These are phyloP conservation scores for Pseudomugil tenellus DNA, from an alignment of 2,797 vertebrate species.

Conservation along the genomic window DNA sequence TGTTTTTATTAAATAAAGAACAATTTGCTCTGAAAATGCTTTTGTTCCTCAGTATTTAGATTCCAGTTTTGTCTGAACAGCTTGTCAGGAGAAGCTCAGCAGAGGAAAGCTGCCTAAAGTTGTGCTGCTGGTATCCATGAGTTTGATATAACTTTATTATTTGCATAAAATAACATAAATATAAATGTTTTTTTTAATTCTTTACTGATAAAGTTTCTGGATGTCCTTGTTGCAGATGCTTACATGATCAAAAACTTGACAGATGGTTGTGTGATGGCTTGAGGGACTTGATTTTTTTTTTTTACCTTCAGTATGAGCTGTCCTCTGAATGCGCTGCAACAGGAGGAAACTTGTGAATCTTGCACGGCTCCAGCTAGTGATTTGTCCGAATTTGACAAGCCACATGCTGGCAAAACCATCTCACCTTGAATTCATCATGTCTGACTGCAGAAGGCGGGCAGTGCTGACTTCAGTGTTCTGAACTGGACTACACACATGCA, in stretches of 20 bases:
- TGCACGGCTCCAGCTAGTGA: constrained; percentile 2
- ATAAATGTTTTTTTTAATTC: constrained; percentile 29
- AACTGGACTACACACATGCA: constrained; percentile 4
- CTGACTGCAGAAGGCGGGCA: constrained; percentile 16
- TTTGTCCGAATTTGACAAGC: constrained; percentile 28
- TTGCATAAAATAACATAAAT: constrained; percentile 17
- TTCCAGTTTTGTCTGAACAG: constrained; percentile 20
- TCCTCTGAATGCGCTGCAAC: constrained; percentile 12
- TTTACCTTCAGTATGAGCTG: constrained; percentile 43
- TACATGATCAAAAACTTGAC: constrained; percentile 45
- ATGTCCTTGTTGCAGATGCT: constrained; percentile 20
- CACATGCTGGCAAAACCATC: constrained; percentile 6
- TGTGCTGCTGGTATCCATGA: neutral
- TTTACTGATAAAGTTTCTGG: constrained; percentile 25
- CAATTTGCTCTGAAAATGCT: constrained; percentile 5
- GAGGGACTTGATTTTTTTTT: constrained; percentile 22
- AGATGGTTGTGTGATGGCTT: constrained; percentile 51
- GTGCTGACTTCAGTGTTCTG: constrained; percentile 15
- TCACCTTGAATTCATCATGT: constrained; percentile 40
- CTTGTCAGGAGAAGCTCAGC: constrained; percentile 2
- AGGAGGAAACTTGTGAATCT: constrained; percentile 11
- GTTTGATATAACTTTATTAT: constrained; percentile 19
- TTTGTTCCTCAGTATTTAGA: constrained; percentile 41
- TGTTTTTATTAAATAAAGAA: constrained; percentile 33
- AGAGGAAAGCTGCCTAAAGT: neutral